phyloP scores from a whole-genome alignment of 1,140 invertebrate genomes.

The Meteorus sp. region DNA sequence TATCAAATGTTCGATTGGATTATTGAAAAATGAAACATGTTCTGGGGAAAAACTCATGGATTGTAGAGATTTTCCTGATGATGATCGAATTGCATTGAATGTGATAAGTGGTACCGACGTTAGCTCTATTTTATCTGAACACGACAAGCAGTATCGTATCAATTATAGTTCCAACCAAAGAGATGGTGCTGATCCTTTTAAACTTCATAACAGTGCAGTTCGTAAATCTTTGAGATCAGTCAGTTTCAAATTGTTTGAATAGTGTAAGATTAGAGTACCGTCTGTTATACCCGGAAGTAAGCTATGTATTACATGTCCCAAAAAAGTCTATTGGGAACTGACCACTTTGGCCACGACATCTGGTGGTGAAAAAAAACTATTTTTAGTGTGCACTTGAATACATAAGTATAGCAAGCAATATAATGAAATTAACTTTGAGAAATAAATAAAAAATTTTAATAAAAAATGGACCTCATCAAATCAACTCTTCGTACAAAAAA shows the following conservation, averaged over 20 bases:
- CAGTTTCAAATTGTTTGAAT: too few relatives aligned
- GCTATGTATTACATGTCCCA: not conserved
- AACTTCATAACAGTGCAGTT: conserved; percentile 6
- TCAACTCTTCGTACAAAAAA: not conserved
- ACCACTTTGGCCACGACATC: not conserved
- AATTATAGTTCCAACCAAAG: conserved; percentile 16
- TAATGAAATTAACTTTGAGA: not conserved
- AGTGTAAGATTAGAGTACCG: too few relatives aligned
- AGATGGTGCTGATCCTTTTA: conserved; percentile 18
- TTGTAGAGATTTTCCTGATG: conserved; percentile 23
- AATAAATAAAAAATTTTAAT: not conserved
- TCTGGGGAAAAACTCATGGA: conserved; percentile 22
- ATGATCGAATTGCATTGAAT: conserved; percentile 19
- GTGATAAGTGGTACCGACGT: conserved; percentile 19
- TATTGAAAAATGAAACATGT: conserved; percentile 22
- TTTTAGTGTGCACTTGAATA: not conserved
- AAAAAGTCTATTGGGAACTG: conserved; percentile 1
- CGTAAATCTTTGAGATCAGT: conserved; percentile 20
- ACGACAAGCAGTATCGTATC: conserved; percentile 22
- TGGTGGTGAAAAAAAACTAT: conserved; percentile 1
- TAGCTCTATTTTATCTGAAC: conserved; percentile 19
- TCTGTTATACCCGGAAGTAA: too few relatives aligned
- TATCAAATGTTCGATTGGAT: conserved; percentile 25
- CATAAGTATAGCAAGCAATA: not conserved
- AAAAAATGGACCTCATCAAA: not conserved